A percentile compares a stretch with the other conserved stretches of the same genome.
Evolutionary conservation across 2,888 invertebrate genomes (phyloP).

Genomic region (Drosophila limbata): DNA sequence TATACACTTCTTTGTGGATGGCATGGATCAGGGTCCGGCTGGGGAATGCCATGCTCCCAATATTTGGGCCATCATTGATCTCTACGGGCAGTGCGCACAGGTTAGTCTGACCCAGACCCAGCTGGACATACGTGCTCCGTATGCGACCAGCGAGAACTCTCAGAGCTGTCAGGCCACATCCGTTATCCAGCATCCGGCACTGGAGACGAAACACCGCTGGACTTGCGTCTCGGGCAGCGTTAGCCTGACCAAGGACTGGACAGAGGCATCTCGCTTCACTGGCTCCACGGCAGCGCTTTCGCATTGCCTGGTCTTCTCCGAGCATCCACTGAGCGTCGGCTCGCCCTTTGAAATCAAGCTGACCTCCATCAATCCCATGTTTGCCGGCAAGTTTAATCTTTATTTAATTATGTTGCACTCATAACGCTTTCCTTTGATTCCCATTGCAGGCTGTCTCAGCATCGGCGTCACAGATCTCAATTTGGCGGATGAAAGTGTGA

Average conservation of each 20-base stretch:
- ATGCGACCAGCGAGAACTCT: slow-evolving; percentile 86
- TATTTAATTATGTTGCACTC: too few species aligned
- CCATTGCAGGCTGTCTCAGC: slow-evolving; percentile 87
- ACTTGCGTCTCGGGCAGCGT: slow-evolving; percentile 85
- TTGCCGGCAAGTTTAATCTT: slow-evolving; percentile 78
- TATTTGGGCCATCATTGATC: slow-evolving; percentile 97
- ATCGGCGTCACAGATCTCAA: slow-evolving; percentile 92
- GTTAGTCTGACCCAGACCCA: slow-evolving; percentile 87
- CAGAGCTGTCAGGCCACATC: slow-evolving; percentile 87
- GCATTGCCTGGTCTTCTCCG: slow-evolving; percentile 84
- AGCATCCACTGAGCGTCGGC: slow-evolving; percentile 83
- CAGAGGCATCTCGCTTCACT: slow-evolving; percentile 83
- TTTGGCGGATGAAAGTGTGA: slow-evolving; percentile 88
- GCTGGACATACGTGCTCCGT: slow-evolving; percentile 83
- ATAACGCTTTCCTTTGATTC: too few species aligned
- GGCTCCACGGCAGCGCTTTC: slow-evolving; percentile 83
- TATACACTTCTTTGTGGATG: slow-evolving; percentile 94
- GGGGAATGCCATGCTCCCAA: slow-evolving; percentile 92
- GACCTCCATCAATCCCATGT: slow-evolving; percentile 84
- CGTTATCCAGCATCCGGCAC: slow-evolving; percentile 87
- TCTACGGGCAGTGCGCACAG: slow-evolving; percentile 97
- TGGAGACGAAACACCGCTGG: slow-evolving; percentile 85
- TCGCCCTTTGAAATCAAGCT: slow-evolving; percentile 85
- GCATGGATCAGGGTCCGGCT: slow-evolving; percentile 94
- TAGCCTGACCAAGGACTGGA: slow-evolving; percentile 84